Percentiles rank a stretch among this genome's conserved stretches.
phyloP scores from a whole-genome alignment of 2,888 invertebrate species.

The Axea sp. region DNA sequence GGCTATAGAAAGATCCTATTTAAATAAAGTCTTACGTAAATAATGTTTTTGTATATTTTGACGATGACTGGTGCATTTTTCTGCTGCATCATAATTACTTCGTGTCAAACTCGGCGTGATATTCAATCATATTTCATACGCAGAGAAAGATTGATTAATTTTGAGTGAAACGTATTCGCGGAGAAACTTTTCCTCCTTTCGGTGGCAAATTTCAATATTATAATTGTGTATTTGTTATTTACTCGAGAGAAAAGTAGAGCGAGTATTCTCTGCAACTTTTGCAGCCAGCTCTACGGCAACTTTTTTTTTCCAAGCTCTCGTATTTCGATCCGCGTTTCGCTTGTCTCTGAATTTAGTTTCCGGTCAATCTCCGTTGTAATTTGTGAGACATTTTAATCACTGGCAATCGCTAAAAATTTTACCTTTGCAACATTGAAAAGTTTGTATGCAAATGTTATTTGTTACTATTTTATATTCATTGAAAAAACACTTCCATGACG shows the following conservation, averaged over 20 bases:
- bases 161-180: slow-evolving; percentile 3
- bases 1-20: no score
- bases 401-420: no score
- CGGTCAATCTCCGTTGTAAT: no score
- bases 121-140: slow-evolving; percentile 15
- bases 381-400: no score
- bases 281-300: no score
- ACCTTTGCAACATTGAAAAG: no score
- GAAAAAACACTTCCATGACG: no score
- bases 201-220: background rate
- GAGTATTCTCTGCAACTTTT: background rate
- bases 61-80: slow-evolving; percentile 21
- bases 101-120: slow-evolving; percentile 6
- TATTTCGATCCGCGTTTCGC: no score
- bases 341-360: no score
- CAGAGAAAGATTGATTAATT: slow-evolving; percentile 35
- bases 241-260: background rate
- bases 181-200: background rate
- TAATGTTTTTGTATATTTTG: slow-evolving; percentile 9
- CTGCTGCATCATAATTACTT: slow-evolving; percentile 26
- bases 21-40: slow-evolving; percentile 25
- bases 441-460: no score
- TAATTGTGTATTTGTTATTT: slow-evolving; percentile 4
- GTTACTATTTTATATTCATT: no score
- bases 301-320: no score